These are phyloP conservation scores for Spialia ferax DNA, from an alignment of 2,888 invertebrate genomes.

Conservation along the genomic window DNA sequence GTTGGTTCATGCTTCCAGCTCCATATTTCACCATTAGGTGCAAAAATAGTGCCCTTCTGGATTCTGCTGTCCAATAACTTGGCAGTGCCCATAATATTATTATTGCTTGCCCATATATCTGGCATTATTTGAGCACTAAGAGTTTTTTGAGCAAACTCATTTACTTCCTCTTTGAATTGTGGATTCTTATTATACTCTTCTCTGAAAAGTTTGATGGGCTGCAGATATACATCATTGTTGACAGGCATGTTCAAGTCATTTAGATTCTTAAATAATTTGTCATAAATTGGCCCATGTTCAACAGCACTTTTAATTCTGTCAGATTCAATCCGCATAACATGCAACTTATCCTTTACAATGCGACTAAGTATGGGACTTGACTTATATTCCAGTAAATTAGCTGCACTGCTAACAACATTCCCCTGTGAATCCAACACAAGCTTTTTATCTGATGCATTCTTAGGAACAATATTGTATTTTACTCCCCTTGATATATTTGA, in stretches of 20 bases:
- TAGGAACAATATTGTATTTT: constrained; percentile 81
- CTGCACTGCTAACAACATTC: constrained; percentile 80
- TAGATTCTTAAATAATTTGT: constrained; percentile 84
- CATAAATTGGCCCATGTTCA: constrained; percentile 87
- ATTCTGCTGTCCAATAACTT: constrained; percentile 75
- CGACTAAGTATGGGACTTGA: constrained; percentile 80
- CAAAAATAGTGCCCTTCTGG: constrained; percentile 82
- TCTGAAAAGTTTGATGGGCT: constrained; percentile 85
- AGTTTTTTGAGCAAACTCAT: constrained; percentile 80
- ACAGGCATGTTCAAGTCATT: constrained; percentile 83
- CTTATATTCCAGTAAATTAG: constrained; percentile 80
- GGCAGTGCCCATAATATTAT: constrained; percentile 74
- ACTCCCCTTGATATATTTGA: constrained; percentile 79
- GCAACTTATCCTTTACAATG: constrained; percentile 81
- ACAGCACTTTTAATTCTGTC: constrained; percentile 87
- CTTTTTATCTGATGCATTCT: constrained; percentile 82
- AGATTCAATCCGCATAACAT: constrained; percentile 83
- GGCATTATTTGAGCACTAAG: constrained; percentile 78
- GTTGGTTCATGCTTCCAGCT: constrained; percentile 83
- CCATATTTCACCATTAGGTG: constrained; percentile 84
- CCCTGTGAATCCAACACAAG: constrained; percentile 79
- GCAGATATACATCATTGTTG: constrained; percentile 82
- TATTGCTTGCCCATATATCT: constrained; percentile 75
- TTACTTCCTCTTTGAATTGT: constrained; percentile 84
- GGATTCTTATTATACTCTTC: constrained; percentile 84